These are phyloP conservation scores for Chrysemys picta DNA, from an alignment of 2,113 vertebrate genomes.

Conservation along the genomic window DNA sequence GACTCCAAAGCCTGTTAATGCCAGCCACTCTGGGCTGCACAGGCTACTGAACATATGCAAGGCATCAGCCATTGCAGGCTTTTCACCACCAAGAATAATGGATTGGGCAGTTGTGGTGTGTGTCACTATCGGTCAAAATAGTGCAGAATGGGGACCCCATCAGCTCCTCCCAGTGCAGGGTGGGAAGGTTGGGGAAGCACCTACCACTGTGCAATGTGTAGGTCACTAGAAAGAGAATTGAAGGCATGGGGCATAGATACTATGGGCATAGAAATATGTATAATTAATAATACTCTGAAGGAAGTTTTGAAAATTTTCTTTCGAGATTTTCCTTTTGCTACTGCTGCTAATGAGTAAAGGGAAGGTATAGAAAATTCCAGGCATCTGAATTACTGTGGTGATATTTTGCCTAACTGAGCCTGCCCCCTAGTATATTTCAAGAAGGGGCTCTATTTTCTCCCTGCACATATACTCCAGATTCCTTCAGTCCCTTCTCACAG, in stretches of 20 bases:
- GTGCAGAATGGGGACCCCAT: background rate
- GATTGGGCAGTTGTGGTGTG: background rate
- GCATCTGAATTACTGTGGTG: background rate
- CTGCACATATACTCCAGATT: background rate
- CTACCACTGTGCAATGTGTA: background rate
- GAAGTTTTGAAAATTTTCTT: background rate
- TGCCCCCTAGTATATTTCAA: background rate
- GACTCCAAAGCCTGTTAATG: accelerated
- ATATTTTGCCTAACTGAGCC: background rate
- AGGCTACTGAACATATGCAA: background rate
- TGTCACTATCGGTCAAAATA: background rate
- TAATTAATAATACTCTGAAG: background rate
- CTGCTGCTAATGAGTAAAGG: background rate
- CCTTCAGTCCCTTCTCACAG: background rate
- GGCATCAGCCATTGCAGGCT: background rate
- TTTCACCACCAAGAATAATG: background rate
- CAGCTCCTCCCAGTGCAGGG: background rate
- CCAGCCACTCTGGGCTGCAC: background rate
- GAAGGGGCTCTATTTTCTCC: background rate
- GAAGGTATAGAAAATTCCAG: background rate
- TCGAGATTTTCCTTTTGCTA: background rate
- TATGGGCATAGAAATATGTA: background rate
- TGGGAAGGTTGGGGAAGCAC: background rate
- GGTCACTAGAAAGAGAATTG: background rate
- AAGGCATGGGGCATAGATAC: background rate